Evolutionary conservation across 2,888 invertebrate species (phyloP).

Genomic region (Sepiola atlantica): DNA sequence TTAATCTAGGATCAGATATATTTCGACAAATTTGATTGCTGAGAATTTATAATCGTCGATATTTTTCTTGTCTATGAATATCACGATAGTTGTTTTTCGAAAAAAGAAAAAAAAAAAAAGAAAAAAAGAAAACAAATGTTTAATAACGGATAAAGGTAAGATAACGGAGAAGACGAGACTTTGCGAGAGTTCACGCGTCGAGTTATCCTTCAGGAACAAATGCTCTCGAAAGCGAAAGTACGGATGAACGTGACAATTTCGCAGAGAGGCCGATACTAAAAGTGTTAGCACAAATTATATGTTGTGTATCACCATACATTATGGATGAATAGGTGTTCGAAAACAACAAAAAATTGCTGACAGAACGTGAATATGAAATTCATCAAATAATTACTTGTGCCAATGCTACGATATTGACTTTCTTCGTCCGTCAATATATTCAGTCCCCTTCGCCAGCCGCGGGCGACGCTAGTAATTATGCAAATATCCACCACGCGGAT

Average conservation of each 20-base stretch:
- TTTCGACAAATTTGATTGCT: background rate
- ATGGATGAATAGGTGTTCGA: background rate
- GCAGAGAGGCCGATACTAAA: background rate
- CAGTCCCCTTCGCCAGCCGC: conserved; percentile 15
- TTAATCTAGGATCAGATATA: background rate
- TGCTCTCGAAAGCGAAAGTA: background rate
- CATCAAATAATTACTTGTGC: conserved; percentile 1
- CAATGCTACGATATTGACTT: background rate
- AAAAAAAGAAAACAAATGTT: background rate
- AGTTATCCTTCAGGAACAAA: background rate
- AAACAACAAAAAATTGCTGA: background rate
- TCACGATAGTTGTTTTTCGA: background rate
- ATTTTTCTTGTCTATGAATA: background rate
- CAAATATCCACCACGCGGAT: background rate
- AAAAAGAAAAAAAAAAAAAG: too few relatives aligned
- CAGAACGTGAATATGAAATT: conserved; percentile 32
- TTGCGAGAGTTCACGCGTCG: background rate
- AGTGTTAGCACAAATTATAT: conserved; percentile 21
- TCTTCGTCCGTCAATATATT: background rate
- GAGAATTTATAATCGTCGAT: background rate
- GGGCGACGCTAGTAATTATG: background rate
- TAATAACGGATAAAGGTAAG: background rate
- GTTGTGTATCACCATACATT: background rate
- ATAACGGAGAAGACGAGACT: background rate
- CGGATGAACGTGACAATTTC: background rate